Evolutionary conservation across 2,888 invertebrate genomes (phyloP), one percentile per base, ranked within the genome.

Genomic region (Spilosoma lubricipeda): DNA sequence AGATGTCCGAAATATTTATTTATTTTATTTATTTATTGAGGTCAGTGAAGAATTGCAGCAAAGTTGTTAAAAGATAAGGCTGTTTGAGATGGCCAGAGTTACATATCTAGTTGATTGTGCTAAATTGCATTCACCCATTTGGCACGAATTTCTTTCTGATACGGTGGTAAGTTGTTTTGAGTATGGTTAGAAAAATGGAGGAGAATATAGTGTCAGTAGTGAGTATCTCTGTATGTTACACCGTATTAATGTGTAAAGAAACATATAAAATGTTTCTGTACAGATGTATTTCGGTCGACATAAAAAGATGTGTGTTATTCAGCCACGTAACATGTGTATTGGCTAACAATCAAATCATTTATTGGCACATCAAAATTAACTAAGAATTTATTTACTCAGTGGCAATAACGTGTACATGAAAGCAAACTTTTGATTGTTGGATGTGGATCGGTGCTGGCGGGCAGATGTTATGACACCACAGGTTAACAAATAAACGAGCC

Each of bases 401-500:
- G 82, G 80, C 82, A 83, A 82, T 85, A 82, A 82, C 80, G 84
- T 80, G 82, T 81, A 82, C 84, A 87, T 89, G 85, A 89, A 89
- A 89, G 89, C 80, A 78, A 83, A 78, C 82, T 79, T 86, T 82
- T 73, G 81, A 85, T 84, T 81, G 84, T 86, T 84, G 77, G 70
- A 73, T 75, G 74, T 79, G 66, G 76, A 68, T 71, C 78, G 56
- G 79, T 33, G 72, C 75, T 74, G 82, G 79, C 77, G 72, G 74
- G 71, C 80, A 80, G 81, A 82, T 86, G 86, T 87, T 87, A 86
- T 85, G 88, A 88, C 87, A 87, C 86, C 86, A 82, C 85, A 79
- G 86, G 87, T 87, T 88, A 90, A 89, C 88, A 90, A 91, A 92
- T 90, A 91, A 92, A 92, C 91, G 88, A 83, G 87, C 89, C 87